These are phyloP conservation scores for Dinoponera quadriceps DNA, from an alignment of 1,140 invertebrate genomes.

Conservation along the genomic window DNA sequence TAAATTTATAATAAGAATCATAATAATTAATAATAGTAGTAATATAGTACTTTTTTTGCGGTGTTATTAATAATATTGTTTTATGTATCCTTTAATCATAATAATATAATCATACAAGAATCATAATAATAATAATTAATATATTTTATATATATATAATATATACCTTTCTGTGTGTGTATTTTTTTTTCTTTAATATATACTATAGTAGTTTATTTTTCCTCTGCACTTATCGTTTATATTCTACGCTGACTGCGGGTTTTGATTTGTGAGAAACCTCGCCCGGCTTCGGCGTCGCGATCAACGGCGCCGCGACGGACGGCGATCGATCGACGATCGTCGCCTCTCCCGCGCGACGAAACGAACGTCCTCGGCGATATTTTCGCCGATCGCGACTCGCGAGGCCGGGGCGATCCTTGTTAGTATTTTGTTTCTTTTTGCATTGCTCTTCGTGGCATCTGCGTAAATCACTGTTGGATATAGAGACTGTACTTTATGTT, in stretches of 20 bases:
- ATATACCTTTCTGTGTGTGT: conserved; percentile 77
- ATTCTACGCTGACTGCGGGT: conserved; percentile 84
- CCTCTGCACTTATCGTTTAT: conserved; percentile 83
- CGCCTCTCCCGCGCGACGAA: not conserved
- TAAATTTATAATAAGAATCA: conserved; percentile 78
- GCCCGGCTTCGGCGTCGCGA: conserved; percentile 64
- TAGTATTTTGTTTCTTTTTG: conserved; percentile 55
- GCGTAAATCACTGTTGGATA: conserved; percentile 73
- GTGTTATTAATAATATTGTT: conserved; percentile 83
- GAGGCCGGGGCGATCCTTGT: conserved; percentile 56
- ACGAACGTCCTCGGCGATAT: conserved; percentile 10
- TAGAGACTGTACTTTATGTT: conserved; percentile 64
- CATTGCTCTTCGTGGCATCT: conserved; percentile 72
- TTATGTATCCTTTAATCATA: conserved; percentile 82
- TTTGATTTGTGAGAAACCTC: conserved; percentile 84
- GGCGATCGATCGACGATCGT: conserved; percentile 5
- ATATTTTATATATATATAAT: conserved; percentile 78
- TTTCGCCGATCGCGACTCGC: conserved; percentile 36
- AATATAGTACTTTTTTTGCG: conserved; percentile 82
- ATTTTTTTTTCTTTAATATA: conserved; percentile 73
- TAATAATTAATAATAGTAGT: conserved; percentile 79
- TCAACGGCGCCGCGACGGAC: conserved; percentile 17
- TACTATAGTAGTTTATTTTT: conserved; percentile 83
- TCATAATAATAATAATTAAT: conserved; percentile 72
- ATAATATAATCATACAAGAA: conserved; percentile 74